Evolutionary conservation across 1,140 invertebrate genomes (phyloP), one percentile per base, ranked within the genome.

Genomic region (Aphelinus atriplicis): DNA sequence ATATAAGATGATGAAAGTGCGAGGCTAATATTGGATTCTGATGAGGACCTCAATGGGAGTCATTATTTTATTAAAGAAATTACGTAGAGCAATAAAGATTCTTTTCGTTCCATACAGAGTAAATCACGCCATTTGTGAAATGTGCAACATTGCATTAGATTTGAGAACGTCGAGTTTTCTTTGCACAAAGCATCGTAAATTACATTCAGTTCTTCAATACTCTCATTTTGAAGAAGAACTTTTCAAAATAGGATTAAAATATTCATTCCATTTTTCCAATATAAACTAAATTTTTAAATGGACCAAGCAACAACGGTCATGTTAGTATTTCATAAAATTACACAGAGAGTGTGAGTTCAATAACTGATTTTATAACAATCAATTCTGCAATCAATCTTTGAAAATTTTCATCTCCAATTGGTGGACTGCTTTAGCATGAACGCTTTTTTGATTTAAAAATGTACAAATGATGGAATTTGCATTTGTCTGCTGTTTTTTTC

Each of bases 41-140:
- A 71, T 71, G 79, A 79, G 77, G 73, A 77, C 75, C 73, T 78
- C 76, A 69, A 45, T 81, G 75, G 69, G 56, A 71, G 47, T 67
- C 48, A 72, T 73, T 79, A 72, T 78, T 82, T 82, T 82, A 80
- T 82, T 82, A 77, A 78, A 81, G 58, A 75, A 79, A 61, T 73
- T n/a, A 58, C 7, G 45, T 65, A 42, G 51, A 73, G 46, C 46
- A 64, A 9, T 7, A 46, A 55, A n/a, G 5, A 73, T 51, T 70
- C 48, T 42, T 73, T 73, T 67, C 71, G 45, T 73, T 53, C 53
- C 48, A 73, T 73, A 69, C 57, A 70, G 46, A 70, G 48, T 50
- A 69, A 48, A 64, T 53, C 10, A 75, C 42, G 43, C 57, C 6
- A 53, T 42, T 48, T 60, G 45, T 55, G 48, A 73, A 51, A 45